phyloP scores from a whole-genome alignment of 2,888 invertebrate genomes.

The Nudaria mundana region DNA sequence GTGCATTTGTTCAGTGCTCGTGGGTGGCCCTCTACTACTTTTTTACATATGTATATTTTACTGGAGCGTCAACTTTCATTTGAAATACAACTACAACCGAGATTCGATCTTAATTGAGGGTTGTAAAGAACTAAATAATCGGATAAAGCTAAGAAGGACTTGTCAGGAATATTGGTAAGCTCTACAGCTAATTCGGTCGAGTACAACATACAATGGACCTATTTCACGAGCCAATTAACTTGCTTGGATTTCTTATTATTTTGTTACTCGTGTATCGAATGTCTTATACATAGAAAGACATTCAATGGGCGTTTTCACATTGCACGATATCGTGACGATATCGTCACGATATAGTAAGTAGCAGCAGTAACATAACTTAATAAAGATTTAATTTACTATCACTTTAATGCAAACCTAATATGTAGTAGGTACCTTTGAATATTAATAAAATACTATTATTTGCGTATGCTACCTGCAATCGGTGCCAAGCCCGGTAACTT shows the following conservation, averaged over 20 bases:
- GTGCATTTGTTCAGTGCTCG: constrained; percentile 46
- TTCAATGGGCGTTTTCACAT: no score
- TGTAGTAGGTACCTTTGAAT: no score
- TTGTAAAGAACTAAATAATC: constrained; percentile 42
- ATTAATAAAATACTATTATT: no score
- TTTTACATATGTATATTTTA: constrained; percentile 66
- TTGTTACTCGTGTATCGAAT: constrained; percentile 24
- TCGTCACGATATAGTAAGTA: no score
- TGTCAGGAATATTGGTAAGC: constrained; percentile 63
- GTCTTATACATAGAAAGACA: no score
- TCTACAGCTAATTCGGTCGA: constrained; percentile 65
- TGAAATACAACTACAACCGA: constrained; percentile 43
- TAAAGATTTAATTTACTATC: no score
- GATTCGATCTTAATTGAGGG: constrained; percentile 53
- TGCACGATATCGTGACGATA: no score
- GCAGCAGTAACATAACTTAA: no score
- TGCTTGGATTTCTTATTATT: constrained; percentile 52
- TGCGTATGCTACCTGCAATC: no score
- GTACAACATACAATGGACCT: constrained; percentile 68
- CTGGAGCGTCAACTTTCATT: constrained; percentile 63
- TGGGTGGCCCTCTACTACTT: constrained; percentile 70
- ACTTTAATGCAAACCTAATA: no score
- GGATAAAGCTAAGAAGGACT: constrained; percentile 42
- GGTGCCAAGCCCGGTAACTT: no score
- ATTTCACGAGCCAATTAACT: constrained; percentile 73